A percentile compares a stretch with the other conserved stretches of the same genome.
Evolutionary conservation across 1,140 invertebrate genomes (phyloP).

Genomic region (Maniola jurtina): DNA sequence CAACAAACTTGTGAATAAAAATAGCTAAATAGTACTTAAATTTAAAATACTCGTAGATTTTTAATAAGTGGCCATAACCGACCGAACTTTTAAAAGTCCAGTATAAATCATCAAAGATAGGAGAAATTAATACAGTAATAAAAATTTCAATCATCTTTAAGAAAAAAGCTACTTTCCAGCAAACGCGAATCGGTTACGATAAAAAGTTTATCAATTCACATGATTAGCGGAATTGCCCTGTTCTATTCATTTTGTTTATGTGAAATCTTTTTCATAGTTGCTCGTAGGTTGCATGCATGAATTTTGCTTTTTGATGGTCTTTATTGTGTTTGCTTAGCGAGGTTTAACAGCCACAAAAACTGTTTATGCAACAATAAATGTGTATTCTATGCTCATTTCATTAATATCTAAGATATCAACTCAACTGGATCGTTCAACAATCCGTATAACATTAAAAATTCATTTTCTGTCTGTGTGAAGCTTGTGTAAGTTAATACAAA

Average conservation of each 20-base stretch:
- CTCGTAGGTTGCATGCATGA: conserved; percentile 18
- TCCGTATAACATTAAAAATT: conserved; percentile 11
- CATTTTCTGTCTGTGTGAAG: not conserved
- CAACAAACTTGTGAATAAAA: too few species aligned
- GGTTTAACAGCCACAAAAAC: conserved; percentile 18
- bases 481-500: not conserved
- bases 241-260: conserved; percentile 18
- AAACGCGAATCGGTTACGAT: not conserved
- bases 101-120: too few species aligned
- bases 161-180: not conserved
- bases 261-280: conserved; percentile 13
- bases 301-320: conserved; percentile 20
- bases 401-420: conserved; percentile 16
- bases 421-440: conserved; percentile 13
- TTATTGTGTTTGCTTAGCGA: conserved; percentile 23
- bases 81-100: too few species aligned
- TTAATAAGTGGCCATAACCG: too few species aligned
- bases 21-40: too few species aligned
- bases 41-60: too few species aligned
- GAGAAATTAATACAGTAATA: not conserved
- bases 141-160: not conserved
- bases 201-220: conserved; percentile 18
- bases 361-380: conserved; percentile 6
- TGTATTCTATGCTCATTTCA: conserved; percentile 11
- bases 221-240: not conserved